Conservation (phyloP, 2,113 vertebrate genomes). For the Rhinichthys klamathensis region DNA sequence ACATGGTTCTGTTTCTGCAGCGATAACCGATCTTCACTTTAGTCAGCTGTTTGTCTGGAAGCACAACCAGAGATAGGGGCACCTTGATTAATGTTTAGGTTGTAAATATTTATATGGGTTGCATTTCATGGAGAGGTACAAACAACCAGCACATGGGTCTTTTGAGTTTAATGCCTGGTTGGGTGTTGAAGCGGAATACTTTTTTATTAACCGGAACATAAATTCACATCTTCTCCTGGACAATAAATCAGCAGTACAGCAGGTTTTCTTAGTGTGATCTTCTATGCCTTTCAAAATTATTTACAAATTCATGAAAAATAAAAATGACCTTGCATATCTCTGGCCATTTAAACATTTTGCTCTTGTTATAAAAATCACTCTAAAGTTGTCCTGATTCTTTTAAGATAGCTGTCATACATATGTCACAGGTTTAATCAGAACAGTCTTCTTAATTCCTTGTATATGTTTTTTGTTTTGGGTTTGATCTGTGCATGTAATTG, state of each 20-base stretch:
- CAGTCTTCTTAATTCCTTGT: constrained; percentile 66
- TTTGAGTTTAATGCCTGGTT: constrained; percentile 10
- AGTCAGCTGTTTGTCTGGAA: constrained; percentile 61
- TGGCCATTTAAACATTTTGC: neutral
- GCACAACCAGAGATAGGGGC: constrained; percentile 62
- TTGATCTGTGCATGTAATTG: constrained; percentile 39
- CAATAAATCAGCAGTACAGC: constrained; percentile 71
- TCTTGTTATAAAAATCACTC: constrained; percentile 47
- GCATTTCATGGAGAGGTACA: constrained; percentile 68
- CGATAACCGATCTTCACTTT: constrained; percentile 40
- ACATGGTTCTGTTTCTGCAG: constrained; percentile 48
- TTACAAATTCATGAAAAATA: constrained; percentile 22
- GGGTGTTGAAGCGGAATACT: constrained; percentile 2
- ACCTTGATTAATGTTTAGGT: constrained; percentile 71
- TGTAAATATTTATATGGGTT: constrained; percentile 74
- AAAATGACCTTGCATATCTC: neutral
- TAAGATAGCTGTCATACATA: constrained; percentile 52
- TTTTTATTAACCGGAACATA: constrained; percentile 67
- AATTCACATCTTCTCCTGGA: constrained; percentile 71
- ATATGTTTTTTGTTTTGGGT: constrained; percentile 68
- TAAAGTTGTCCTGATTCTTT: constrained; percentile 33
- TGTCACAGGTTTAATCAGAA: constrained; percentile 52
- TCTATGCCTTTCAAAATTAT: constrained; percentile 62
- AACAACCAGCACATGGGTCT: constrained; percentile 47
- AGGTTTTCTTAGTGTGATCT: constrained; percentile 74